These are phyloP conservation scores for Dichetophora obliterata DNA, from an alignment of 2,888 invertebrate genomes.

Conservation along the genomic window DNA sequence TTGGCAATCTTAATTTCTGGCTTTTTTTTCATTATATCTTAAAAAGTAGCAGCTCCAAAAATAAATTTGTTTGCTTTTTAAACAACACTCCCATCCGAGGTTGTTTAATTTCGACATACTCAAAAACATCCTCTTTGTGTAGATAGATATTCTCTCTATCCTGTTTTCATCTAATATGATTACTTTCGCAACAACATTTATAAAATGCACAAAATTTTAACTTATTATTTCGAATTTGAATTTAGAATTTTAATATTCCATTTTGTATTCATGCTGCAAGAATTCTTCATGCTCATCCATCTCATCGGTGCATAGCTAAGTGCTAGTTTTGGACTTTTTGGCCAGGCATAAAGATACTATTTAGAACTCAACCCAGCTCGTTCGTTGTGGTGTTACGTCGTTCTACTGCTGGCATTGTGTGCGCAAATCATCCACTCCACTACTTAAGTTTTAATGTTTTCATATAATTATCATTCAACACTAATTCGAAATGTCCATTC, in stretches of 20 bases:
- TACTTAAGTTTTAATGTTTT: conserved; percentile 36
- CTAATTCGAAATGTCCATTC: conserved; percentile 51
- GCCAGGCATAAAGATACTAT: conserved; percentile 12
- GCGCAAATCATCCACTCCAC: background rate
- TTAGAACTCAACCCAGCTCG: background rate
- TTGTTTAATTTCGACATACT: background rate
- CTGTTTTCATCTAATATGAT: conserved; percentile 45
- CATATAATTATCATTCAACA: conserved; percentile 52
- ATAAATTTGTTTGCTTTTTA: too few relatives aligned
- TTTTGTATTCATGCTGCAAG: conserved; percentile 33
- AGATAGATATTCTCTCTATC: background rate
- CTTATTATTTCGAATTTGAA: conserved; percentile 48
- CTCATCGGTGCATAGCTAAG: background rate
- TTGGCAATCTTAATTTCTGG: too few relatives aligned
- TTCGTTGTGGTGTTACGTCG: background rate
- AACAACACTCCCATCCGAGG: too few relatives aligned
- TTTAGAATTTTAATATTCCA: conserved; percentile 31
- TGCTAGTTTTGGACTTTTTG: background rate
- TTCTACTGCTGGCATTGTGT: conserved; percentile 2
- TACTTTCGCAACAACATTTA: conserved; percentile 36
- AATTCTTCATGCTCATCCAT: background rate
- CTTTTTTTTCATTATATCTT: too few relatives aligned
- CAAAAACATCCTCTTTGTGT: background rate
- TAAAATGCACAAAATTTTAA: conserved; percentile 41
- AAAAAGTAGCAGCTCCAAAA: too few relatives aligned